Evolutionary conservation across 2,797 vertebrate species (phyloP).

Genomic region (Rhynchotus rufescens): DNA sequence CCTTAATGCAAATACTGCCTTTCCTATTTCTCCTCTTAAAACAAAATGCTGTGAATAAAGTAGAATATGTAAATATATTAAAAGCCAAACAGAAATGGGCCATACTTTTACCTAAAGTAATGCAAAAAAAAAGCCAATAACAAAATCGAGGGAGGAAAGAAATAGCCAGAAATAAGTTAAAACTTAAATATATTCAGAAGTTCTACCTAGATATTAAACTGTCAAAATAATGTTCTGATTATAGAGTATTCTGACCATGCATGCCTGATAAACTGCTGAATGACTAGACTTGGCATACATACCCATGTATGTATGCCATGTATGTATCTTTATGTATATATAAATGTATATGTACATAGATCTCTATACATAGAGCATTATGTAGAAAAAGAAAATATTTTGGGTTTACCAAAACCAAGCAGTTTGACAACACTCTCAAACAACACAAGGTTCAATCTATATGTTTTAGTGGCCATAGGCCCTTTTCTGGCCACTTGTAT

Average conservation of each 20-base stretch:
- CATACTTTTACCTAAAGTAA: background rate
- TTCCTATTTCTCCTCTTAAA: background rate
- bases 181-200: background rate
- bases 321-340: background rate
- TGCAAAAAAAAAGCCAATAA: background rate
- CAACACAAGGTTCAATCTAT: background rate
- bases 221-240: background rate
- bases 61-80: background rate
- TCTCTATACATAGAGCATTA: fast-evolving
- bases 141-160: background rate
- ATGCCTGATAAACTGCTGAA: background rate
- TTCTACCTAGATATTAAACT: background rate
- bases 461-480: background rate
- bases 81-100: background rate
- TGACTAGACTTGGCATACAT: background rate
- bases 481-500: background rate
- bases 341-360: background rate
- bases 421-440: background rate
- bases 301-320: no score
- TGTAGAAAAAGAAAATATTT: background rate
- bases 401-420: background rate
- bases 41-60: background rate
- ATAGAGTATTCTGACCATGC: background rate
- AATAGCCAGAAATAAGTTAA: background rate
- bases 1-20: background rate